Evolutionary conservation across 2,113 vertebrate species (phyloP).

Genomic region (Gallinago jamesoni): DNA sequence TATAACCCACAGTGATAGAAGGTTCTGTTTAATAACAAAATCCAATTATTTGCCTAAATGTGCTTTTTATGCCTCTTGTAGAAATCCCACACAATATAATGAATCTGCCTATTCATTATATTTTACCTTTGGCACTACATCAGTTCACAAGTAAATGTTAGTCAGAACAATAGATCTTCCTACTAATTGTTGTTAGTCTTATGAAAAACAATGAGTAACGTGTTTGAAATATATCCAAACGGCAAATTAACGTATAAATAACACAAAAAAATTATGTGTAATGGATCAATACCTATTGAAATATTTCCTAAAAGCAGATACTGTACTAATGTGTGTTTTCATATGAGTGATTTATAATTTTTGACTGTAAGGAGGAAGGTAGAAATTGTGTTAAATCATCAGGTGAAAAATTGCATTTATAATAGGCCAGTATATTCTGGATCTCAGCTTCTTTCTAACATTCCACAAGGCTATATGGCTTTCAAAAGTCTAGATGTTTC

Average conservation of each 20-base stretch:
- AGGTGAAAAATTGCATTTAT: not conserved
- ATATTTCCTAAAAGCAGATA: not conserved
- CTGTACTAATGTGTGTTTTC: not conserved
- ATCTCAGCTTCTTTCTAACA: not conserved
- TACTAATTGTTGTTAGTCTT: constrained; percentile 45
- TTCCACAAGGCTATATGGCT: not conserved
- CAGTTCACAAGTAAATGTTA: constrained; percentile 15
- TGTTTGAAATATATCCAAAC: constrained; percentile 49
- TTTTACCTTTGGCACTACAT: constrained; percentile 41
- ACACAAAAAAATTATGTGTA: not conserved
- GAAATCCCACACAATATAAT: not conserved
- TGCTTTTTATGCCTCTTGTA: not conserved
- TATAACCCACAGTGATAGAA: not conserved
- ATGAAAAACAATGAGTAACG: not conserved
- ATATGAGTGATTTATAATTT: not conserved
- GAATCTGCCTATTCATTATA: constrained; percentile 8
- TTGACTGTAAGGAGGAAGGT: not conserved
- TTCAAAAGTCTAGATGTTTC: not conserved
- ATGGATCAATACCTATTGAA: constrained; percentile 10
- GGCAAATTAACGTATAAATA: constrained; percentile 41
- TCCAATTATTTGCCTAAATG: constrained; percentile 8
- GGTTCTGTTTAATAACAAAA: constrained; percentile 23
- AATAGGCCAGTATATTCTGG: not conserved
- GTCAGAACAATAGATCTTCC: constrained; percentile 33
- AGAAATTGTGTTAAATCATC: not conserved